Conservation (phyloP, 2,888 invertebrate species). For the Phaonia tiefii region DNA sequence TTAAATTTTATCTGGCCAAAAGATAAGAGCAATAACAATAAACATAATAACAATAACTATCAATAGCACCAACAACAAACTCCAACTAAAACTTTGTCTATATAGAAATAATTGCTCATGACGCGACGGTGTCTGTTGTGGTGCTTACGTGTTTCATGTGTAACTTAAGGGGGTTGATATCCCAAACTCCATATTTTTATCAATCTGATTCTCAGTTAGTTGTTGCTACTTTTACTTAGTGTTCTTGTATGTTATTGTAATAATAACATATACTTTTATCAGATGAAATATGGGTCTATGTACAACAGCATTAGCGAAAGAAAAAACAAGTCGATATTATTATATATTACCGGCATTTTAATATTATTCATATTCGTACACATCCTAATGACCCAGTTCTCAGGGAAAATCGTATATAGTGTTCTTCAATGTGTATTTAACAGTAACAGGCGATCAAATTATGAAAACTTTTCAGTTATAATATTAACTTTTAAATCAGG, state of each 20-base stretch:
- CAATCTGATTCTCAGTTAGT: neutral
- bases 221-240: neutral
- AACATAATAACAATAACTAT: conserved; percentile 15
- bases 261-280: conserved; percentile 56
- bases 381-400: conserved; percentile 63
- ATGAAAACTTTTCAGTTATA: too few relatives aligned
- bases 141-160: neutral
- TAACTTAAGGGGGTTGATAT: too few relatives aligned
- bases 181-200: conserved; percentile 5
- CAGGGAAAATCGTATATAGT: neutral
- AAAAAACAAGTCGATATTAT: conserved; percentile 61
- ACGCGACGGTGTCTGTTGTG: conserved; percentile 30
- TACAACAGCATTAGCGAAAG: neutral
- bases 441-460: neutral
- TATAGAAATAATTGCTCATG: conserved; percentile 40
- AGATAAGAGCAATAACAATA: conserved; percentile 19
- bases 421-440: neutral
- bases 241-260: neutral
- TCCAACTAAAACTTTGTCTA: conserved; percentile 33
- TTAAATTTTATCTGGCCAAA: conserved; percentile 27
- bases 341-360: conserved; percentile 59
- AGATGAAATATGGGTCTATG: conserved; percentile 44
- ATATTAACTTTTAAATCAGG: too few relatives aligned
- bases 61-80: neutral
- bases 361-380: conserved; percentile 63